Percentiles rank a stretch among this genome's conserved stretches.
Conservation (phyloP, 2,113 vertebrate genomes). For the Aspidoscelis tigris region DNA sequence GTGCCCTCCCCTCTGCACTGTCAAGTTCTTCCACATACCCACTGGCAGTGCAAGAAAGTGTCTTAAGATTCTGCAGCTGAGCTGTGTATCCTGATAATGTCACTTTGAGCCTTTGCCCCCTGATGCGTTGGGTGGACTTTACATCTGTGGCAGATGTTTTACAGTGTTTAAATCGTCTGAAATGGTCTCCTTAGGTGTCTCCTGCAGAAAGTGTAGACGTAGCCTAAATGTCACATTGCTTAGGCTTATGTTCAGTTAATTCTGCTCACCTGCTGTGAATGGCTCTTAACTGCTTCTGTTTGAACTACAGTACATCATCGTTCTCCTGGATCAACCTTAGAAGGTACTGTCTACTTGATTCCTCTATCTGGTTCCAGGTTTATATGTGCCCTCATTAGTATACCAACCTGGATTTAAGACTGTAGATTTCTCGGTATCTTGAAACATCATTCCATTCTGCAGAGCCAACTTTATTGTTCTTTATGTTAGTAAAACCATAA, state of each 20-base stretch:
- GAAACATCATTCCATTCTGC: slow-evolving; percentile 74
- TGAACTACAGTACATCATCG: not conserved
- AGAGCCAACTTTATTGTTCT: slow-evolving; percentile 61
- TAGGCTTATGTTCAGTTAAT: not conserved
- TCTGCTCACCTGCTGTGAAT: not conserved
- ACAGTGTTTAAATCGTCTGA: no score
- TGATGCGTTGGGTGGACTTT: no score
- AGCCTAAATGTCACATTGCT: not conserved
- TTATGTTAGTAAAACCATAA: slow-evolving; percentile 79
- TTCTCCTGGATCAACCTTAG: not conserved
- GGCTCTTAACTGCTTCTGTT: not conserved
- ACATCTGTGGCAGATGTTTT: no score
- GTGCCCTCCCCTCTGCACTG: no score
- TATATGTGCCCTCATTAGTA: no score
- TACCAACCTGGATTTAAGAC: slow-evolving; percentile 76
- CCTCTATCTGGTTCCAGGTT: not conserved
- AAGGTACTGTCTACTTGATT: not conserved
- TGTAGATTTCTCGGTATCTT: slow-evolving; percentile 66
- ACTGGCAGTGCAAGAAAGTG: no score
- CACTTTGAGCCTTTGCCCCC: no score
- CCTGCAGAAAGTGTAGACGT: no score
- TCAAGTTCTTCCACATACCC: no score
- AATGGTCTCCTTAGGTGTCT: no score
- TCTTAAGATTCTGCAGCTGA: no score
- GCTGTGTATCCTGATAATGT: no score